Conservation (phyloP, 2,888 invertebrate species). For the Lydus trimaculatus region DNA sequence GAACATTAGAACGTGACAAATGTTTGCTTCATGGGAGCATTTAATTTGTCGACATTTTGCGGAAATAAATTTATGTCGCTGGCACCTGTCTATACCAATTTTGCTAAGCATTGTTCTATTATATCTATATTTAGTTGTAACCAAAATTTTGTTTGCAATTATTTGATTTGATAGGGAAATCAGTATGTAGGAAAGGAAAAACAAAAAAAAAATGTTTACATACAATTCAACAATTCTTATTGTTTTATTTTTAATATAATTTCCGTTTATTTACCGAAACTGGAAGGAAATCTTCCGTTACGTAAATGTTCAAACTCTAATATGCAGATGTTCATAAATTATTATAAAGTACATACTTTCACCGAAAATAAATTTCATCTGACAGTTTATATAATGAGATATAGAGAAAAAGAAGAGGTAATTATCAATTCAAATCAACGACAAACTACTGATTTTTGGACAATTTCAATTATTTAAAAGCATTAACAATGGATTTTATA, state of each 20-base stretch:
- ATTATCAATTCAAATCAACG: background rate
- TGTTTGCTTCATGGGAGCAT: slow-evolving; percentile 13
- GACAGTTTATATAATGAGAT: background rate
- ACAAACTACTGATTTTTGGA: too few relatives aligned
- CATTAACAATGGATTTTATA: too few relatives aligned
- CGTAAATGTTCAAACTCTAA: background rate
- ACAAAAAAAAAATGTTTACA: background rate
- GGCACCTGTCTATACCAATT: background rate
- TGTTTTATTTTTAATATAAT: background rate
- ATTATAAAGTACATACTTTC: background rate
- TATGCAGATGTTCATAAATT: background rate
- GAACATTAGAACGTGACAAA: slow-evolving; percentile 10
- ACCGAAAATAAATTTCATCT: background rate
- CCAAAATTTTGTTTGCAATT: background rate
- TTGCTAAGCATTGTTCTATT: background rate
- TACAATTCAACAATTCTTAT: background rate
- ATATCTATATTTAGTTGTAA: background rate
- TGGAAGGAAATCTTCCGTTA: background rate
- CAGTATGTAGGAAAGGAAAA: too few relatives aligned
- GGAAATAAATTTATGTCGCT: slow-evolving; percentile 5
- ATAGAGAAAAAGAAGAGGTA: background rate
- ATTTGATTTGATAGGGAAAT: background rate
- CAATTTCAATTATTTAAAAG: too few relatives aligned
- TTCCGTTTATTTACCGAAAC: background rate
- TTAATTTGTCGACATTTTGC: slow-evolving; percentile 11